Conservation (phyloP, 1,140 invertebrate species). For the Drosophila takahashii region DNA sequence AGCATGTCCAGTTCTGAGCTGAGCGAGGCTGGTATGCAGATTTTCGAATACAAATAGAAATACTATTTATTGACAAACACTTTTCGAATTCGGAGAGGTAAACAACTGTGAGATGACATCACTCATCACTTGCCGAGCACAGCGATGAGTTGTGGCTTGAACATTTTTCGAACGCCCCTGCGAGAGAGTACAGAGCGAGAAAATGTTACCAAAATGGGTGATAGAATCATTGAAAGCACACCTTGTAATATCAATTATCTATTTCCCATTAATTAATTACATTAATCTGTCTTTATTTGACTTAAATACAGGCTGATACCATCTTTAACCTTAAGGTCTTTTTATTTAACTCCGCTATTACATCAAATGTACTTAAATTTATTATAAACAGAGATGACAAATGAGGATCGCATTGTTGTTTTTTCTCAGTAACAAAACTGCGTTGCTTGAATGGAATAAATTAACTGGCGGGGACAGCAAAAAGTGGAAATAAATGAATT, state of each 20-base stretch:
- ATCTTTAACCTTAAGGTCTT: not conserved
- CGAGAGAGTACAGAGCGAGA: conserved; percentile 35
- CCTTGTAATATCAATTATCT: not conserved
- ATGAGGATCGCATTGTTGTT: not conserved
- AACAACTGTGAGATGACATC: conserved; percentile 68
- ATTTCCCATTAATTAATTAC: too few relatives aligned
- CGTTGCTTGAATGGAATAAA: conserved; percentile 62
- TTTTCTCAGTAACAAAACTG: conserved; percentile 37
- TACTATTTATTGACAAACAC: conserved; percentile 71
- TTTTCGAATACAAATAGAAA: conserved; percentile 30
- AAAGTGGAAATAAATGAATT: conserved; percentile 52
- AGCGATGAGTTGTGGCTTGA: conserved; percentile 43
- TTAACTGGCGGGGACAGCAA: conserved; percentile 41
- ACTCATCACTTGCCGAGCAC: conserved; percentile 30
- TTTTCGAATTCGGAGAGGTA: conserved; percentile 52
- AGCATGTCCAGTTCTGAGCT: conserved; percentile 42
- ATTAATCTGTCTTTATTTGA: too few relatives aligned
- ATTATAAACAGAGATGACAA: not conserved
- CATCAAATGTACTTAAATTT: not conserved
- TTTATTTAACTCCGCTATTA: not conserved
- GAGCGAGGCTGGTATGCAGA: conserved; percentile 46
- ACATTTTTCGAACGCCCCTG: conserved; percentile 16
- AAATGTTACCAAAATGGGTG: conserved; percentile 25
- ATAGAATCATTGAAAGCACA: not conserved
- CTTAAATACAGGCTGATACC: too few relatives aligned